phyloP scores from a whole-genome alignment of 2,797 vertebrate species.

The Phrynocephalus vlangalii region DNA sequence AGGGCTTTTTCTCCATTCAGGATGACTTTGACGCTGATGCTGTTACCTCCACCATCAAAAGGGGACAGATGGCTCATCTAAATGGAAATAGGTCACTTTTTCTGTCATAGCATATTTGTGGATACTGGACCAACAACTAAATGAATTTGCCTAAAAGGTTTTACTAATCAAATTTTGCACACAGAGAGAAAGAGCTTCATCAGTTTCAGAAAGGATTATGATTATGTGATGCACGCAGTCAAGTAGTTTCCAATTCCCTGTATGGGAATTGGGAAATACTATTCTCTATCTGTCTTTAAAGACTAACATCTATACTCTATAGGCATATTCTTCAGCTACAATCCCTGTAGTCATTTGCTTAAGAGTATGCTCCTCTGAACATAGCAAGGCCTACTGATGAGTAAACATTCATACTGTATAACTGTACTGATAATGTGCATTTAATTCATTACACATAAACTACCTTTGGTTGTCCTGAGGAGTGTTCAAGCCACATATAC shows the following conservation, averaged over 20 bases:
- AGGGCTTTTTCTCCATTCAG: not conserved
- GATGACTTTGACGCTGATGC: conserved; percentile 16
- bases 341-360: not conserved
- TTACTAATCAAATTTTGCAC: conserved; percentile 34
- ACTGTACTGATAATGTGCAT: not conserved
- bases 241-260: not conserved
- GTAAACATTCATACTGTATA: not conserved
- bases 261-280: not conserved
- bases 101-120: not conserved
- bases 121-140: conserved; percentile 31
- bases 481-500: not conserved
- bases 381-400: not conserved
- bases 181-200: not conserved
- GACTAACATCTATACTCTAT: not conserved
- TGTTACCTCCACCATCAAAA: not conserved
- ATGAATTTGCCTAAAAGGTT: not conserved
- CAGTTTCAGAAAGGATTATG: not conserved
- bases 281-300: not conserved
- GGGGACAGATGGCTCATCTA: conserved; percentile 23
- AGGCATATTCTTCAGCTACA: not conserved
- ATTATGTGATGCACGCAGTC: not conserved
- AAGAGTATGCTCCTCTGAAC: not conserved
- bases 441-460: not conserved
- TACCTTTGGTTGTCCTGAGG: not conserved
- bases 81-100: conserved; percentile 31